Conservation (phyloP, 2,797 vertebrate species). For the Lepus oiostolus region DNA sequence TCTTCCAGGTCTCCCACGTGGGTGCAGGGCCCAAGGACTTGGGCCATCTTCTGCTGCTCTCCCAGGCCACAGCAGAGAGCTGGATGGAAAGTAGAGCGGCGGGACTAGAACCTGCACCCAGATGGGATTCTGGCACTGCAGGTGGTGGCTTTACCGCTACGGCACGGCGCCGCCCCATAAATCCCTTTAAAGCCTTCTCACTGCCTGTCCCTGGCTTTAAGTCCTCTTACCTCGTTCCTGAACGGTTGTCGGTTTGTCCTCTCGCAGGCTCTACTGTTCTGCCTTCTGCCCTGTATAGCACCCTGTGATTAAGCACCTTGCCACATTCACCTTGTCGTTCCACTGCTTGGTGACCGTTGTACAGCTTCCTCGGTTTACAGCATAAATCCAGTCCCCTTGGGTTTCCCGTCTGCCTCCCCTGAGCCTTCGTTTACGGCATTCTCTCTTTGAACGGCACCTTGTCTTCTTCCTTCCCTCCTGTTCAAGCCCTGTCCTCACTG, state of each 20-base stretch:
- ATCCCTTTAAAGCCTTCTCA: not conserved
- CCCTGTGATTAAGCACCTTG: not conserved
- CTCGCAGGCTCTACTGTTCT: not conserved
- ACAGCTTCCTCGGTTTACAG: not conserved
- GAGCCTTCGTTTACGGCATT: not conserved
- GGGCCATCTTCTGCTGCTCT: no score
- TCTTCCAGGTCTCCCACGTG: no score
- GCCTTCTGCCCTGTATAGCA: not conserved
- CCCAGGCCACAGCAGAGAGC: no score
- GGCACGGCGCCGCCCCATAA: no score
- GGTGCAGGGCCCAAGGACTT: no score
- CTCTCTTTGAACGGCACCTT: not conserved
- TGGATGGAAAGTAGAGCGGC: no score
- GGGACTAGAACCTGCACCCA: no score
- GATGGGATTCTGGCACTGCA: no score
- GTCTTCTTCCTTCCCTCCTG: not conserved
- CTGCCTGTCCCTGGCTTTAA: not conserved
- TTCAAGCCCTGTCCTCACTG: not conserved
- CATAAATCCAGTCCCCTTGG: not conserved
- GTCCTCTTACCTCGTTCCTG: not conserved
- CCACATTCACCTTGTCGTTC: not conserved
- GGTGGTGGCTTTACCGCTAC: no score
- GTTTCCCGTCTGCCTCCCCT: not conserved
- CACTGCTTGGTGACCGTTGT: conserved; percentile 24
- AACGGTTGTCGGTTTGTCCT: not conserved